Evolutionary conservation across 1,140 invertebrate species (phyloP), one percentile per base, ranked within the genome.

Genomic region (Platorchestia sp.): DNA sequence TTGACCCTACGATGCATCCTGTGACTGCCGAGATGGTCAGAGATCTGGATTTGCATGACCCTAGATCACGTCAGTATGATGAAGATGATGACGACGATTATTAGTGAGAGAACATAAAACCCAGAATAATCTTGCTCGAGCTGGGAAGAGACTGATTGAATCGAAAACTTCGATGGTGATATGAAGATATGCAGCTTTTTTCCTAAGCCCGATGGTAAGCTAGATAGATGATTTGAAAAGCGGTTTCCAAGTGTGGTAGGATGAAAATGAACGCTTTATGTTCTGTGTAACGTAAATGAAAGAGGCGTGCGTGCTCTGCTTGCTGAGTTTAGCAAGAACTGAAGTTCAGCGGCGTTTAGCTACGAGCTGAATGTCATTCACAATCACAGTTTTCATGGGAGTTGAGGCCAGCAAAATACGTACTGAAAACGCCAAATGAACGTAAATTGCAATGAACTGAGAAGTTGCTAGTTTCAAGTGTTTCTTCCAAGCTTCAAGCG

Each of bases 31-130:
- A 93, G 91, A 93, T 93, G 91, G 91, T 93, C n/a, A 93, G 91
- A 93, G 91, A 93, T n/a, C 91, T 93, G 19, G 91, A 93, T 19
- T 44, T 93, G 43, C 91, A 93, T n/a, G 91, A 93, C n/a, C 91
- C 91, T 14, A 93, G 45, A n/a, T 93, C 43, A 7, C 43, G 44
- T 40, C 40, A 44, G 6, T 44, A 36, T 40, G 91, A 93, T 22
- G 43, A 93, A 6, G 91, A 93, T 40, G 45, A 93, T 45, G 91
- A 93, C 6, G 43, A 47, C n/a, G 43, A 93, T 44, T 44, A 93
- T 89, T 43, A 89, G 43, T 42, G 36, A 22, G 14, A 36, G 59
- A 75, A 75, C 10, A 22, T 10, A n/a, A n/a, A 75, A 1, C 36
- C 36, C 27, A 3, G 1, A 10, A 75, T 22, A 10, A 22, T 75